Conservation (phyloP, 2,797 vertebrate species). For the Rhadinocentrus ornatus region DNA sequence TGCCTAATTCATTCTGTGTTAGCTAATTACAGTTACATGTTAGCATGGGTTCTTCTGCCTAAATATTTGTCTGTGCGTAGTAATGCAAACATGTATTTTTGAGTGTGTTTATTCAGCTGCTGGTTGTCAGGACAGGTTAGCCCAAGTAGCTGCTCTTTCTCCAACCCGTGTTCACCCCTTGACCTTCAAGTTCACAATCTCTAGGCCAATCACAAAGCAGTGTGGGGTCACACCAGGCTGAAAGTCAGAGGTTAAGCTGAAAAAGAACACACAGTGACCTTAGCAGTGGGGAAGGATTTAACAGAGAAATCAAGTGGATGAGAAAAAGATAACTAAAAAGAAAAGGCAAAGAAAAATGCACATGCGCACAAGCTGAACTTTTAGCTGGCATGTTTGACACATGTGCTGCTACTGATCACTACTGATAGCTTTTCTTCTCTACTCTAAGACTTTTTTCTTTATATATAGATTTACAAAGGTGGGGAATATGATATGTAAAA, state of each 20-base stretch:
- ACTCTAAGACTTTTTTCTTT: conserved; percentile 18
- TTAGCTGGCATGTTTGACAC: not conserved
- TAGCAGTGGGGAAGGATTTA: conserved; percentile 21
- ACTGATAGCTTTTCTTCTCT: not conserved
- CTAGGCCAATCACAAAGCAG: conserved; percentile 54
- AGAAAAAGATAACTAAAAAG: conserved; percentile 22
- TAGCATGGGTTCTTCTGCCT: conserved; percentile 1
- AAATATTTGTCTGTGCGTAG: not conserved
- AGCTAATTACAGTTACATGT: conserved; percentile 9
- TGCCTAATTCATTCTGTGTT: conserved; percentile 25
- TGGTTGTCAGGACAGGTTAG: conserved; percentile 39
- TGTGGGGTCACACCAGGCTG: conserved; percentile 52
- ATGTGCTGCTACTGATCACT: not conserved
- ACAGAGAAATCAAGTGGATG: conserved; percentile 35
- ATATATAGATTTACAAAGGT: conserved; percentile 28
- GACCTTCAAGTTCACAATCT: conserved; percentile 46
- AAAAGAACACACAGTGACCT: conserved; percentile 54
- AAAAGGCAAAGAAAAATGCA: conserved; percentile 12
- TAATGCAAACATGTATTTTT: conserved; percentile 12
- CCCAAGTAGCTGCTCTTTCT: conserved; percentile 15
- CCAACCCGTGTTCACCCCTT: conserved; percentile 18
- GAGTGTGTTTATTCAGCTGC: conserved; percentile 58
- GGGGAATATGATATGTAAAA: conserved; percentile 44
- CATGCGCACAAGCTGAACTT: not conserved
- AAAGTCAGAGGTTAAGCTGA: conserved; percentile 59